Base-by-base conservation (phyloP, 2,888 invertebrate genomes). In the Aleiodes leptofemur region DNA sequence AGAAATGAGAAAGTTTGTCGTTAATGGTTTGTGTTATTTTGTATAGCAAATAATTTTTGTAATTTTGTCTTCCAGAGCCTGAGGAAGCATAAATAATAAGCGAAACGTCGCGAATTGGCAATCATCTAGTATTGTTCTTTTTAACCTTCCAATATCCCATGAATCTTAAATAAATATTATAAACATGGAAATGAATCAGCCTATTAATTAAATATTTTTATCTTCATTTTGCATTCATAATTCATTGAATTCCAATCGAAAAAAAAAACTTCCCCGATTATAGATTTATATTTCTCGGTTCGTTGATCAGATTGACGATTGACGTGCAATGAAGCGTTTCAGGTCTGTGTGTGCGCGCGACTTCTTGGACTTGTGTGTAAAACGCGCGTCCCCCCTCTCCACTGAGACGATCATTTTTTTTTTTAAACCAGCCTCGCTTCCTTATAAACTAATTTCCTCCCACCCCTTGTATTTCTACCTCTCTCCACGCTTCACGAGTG, bases 401-500 rank as follows among this genome's bases (percentile, higher is more conserved):
- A 57, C 29, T 53, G 61, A 56, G 70, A 74, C 64, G 64, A 75
- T 68, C 73, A 51, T 79, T 77, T 76, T 77, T 77, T 79, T 79
- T 82, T 81, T 79, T 80, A 71, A 71, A 72, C 80, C 84, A 43
- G 82, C 83, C 82, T 82, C 85, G 87, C 88, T 88, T 88, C 87
- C 87, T 89, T 87, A 86, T 89, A 89, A 89, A 89, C 88, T 87
- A 88, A 89, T 89, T 89, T 83, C 86, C 80, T 81, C 82, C 85
- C 82, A 34, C 83, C 81, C 80, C 81, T 72, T 78, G 69, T 73
- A 76, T 72, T 77, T 77, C 74, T 50, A 29, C 71, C 71, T 69
- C 73, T 57, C 59, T 71, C 73, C 72, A 76, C 77, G 79, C 77
- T 76, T 79, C 66, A n/a, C 29, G 81, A 78, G 78, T 79, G 76